phyloP scores from a whole-genome alignment of 2,113 vertebrate species.

The Engystomops pustulosus region DNA sequence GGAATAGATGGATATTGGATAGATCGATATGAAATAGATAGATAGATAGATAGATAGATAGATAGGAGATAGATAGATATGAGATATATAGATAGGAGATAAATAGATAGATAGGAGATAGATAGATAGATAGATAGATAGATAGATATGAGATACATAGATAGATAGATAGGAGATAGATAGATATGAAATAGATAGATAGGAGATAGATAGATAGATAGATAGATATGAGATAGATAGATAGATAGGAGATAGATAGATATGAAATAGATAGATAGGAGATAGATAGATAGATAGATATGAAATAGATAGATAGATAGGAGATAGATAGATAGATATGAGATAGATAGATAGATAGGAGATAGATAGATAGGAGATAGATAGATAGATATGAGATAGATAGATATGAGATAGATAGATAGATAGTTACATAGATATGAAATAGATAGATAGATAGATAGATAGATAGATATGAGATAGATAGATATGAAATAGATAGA shows the following conservation, averaged over 20 bases:
- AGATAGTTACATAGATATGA: no score
- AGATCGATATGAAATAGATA: neutral
- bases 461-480: slow-evolving; percentile 15
- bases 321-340: neutral
- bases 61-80: slow-evolving; percentile 8
- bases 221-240: neutral
- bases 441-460: no score
- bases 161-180: neutral
- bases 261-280: neutral
- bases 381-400: no score
- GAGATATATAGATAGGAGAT: slow-evolving; percentile 3
- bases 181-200: slow-evolving; percentile 4
- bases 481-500: neutral
- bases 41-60: slow-evolving; percentile 2
- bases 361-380: no score
- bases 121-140: neutral
- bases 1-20: neutral
- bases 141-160: no score
- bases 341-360: neutral
- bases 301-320: neutral
- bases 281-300: neutral
- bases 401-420: no score
- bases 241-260: neutral
- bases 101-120: slow-evolving; percentile 8
- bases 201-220: slow-evolving; percentile 9